These are phyloP conservation scores for Meriones unguiculatus DNA, from an alignment of 2,113 vertebrate genomes.

Conservation along the genomic window DNA sequence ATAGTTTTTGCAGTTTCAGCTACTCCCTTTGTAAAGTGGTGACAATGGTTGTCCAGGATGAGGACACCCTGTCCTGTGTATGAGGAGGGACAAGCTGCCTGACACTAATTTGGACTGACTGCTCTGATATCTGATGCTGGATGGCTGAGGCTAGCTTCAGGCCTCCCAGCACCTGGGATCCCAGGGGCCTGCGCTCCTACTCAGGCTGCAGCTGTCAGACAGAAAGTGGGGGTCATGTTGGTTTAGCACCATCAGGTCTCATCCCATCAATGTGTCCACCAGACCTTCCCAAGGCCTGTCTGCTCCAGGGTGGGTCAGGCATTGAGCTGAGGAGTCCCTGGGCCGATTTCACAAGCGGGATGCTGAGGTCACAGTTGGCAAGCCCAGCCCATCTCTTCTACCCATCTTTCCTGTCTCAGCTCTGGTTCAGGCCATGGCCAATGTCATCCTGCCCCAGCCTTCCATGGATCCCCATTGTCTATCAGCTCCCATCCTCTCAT, in stretches of 20 bases:
- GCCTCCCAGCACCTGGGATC: neutral
- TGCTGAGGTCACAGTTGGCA: neutral
- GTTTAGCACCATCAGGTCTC: neutral
- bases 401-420: neutral
- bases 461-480: neutral
- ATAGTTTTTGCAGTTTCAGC: neutral
- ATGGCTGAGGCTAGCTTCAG: neutral
- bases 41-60: rapidly evolving
- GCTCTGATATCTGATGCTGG: neutral
- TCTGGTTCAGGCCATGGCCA: neutral
- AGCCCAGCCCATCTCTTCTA: neutral
- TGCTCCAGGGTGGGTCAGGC: neutral
- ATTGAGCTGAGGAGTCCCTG: neutral
- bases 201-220: neutral
- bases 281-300: neutral
- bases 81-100: neutral
- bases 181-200: neutral
- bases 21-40: rapidly evolving
- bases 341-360: neutral
- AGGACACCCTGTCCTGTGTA: rapidly evolving
- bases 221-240: neutral
- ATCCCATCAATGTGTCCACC: neutral
- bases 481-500: neutral
- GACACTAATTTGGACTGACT: rapidly evolving
- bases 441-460: neutral